Base-by-base conservation (phyloP, 2,113 vertebrate species). In the Tauraco erythrolophus region DNA sequence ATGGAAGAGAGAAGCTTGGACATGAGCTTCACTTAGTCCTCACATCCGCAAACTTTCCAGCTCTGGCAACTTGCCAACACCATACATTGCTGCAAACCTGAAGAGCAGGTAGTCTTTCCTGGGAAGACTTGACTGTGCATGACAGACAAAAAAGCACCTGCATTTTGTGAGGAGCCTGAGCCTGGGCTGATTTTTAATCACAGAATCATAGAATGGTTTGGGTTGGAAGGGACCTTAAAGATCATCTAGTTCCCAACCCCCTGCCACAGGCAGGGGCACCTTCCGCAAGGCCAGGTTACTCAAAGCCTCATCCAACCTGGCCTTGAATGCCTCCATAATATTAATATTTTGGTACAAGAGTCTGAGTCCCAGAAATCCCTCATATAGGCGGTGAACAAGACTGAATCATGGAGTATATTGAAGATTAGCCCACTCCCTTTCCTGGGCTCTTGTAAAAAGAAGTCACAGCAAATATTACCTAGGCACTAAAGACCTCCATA, bases 1-100 rank as follows among this genome's bases (percentile, higher is more conserved):
- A 1, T n/a, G 41, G 16, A 11, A 61, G 50, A 58, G 3, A 57
- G 33, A 74, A 89, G 1, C 5, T 25, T 35, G 12, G 9, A 27
- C 4, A 6, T 16, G 30, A 70, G 12, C 7, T 81, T 72, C 2
- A 2, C 5, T 2, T 1, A 1, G 9, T 22, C 17, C 31, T 19
- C 16, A 9, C 3, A 18, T 21, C 18, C 22, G 13, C 1, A 2
- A 61, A 41, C 2, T n/a, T 85, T 54, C 41, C 21, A 35, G 4
- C 6, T n/a, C 35, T 45, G 15, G 21, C 0, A 6, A 41, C 35
- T 46, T 51, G n/a, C 4, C 48, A 41, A 33, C 11, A 23, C 16
- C n/a, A 30, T 6, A 21, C 2, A 35, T 85, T 1, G 9, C 27
- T 48, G 27, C 10, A 75, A 82, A 83, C 13, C 10, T 68, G 53